Evolutionary conservation across 2,797 vertebrate species (phyloP).

Genomic region (Thunnus albacares): DNA sequence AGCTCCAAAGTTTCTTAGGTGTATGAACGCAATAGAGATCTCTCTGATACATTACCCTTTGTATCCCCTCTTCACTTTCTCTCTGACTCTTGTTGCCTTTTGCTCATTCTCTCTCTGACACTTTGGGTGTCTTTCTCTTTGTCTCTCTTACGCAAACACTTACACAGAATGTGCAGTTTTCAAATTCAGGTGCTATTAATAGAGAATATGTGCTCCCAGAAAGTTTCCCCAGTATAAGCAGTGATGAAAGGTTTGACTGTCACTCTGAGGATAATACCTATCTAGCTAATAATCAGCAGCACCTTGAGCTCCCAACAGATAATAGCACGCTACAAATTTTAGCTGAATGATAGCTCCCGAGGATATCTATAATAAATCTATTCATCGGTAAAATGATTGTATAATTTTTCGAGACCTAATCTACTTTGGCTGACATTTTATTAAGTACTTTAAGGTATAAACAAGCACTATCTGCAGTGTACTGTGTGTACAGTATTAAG

Average conservation of each 20-base stretch:
- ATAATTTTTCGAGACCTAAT: conserved; percentile 1
- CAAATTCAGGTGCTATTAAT: conserved; percentile 51
- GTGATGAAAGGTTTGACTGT: conserved; percentile 32
- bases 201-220: conserved; percentile 42
- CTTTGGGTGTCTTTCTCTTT: too few relatives aligned
- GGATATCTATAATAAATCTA: conserved; percentile 7
- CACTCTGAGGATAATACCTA: conserved; percentile 16
- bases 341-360: not conserved
- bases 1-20: conserved; percentile 62
- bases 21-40: conserved; percentile 60
- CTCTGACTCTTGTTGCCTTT: conserved; percentile 35
- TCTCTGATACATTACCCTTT: conserved; percentile 69
- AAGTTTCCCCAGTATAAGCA: conserved; percentile 35
- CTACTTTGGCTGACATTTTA: conserved; percentile 4
- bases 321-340: not conserved
- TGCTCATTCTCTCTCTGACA: conserved; percentile 3
- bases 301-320: conserved; percentile 8
- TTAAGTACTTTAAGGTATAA: not conserved
- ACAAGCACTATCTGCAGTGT: conserved; percentile 3
- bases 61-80: conserved; percentile 35
- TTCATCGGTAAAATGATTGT: conserved; percentile 20
- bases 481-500: conserved; percentile 24
- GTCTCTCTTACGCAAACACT: too few relatives aligned
- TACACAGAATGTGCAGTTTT: conserved; percentile 37
- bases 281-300: conserved; percentile 8